These are phyloP conservation scores for Nanger granti DNA, from an alignment of 2,113 vertebrate species.

Conservation along the genomic window DNA sequence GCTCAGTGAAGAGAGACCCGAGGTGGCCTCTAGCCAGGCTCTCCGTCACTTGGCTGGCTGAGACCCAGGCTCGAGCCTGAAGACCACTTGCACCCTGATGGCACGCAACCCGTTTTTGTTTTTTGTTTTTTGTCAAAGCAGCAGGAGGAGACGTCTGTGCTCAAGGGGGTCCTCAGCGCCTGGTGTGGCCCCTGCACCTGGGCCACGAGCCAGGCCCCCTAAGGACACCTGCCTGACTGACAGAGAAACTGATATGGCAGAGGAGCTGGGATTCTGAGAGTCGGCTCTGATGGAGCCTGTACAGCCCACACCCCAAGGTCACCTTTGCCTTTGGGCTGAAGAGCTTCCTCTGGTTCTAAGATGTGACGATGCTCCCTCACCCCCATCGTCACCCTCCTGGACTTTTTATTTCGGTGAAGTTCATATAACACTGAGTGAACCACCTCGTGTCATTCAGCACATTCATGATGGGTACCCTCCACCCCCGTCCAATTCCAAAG, in stretches of 20 bases:
- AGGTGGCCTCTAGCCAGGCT: neutral
- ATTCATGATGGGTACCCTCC: neutral
- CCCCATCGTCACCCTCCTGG: neutral
- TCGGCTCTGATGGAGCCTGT: too few species aligned
- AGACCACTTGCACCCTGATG: rapidly evolving
- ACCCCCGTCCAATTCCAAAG: neutral
- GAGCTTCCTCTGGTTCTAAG: neutral
- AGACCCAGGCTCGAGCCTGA: neutral
- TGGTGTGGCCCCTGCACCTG: too few species aligned
- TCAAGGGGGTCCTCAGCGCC: too few species aligned
- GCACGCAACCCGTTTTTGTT: rapidly evolving
- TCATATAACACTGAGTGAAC: neutral
- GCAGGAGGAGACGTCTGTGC: too few species aligned
- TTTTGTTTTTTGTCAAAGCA: too few species aligned
- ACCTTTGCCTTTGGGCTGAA: neutral
- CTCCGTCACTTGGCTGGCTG: neutral
- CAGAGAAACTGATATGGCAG: too few species aligned
- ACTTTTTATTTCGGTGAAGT: neutral
- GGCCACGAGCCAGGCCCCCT: too few species aligned
- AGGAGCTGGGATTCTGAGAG: too few species aligned
- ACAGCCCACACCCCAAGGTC: neutral
- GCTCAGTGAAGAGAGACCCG: neutral
- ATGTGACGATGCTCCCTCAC: neutral
- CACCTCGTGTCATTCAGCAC: neutral
- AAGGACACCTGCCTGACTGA: too few species aligned